Conservation (phyloP, 1,140 invertebrate species). For the Drosophila chauvacae region DNA sequence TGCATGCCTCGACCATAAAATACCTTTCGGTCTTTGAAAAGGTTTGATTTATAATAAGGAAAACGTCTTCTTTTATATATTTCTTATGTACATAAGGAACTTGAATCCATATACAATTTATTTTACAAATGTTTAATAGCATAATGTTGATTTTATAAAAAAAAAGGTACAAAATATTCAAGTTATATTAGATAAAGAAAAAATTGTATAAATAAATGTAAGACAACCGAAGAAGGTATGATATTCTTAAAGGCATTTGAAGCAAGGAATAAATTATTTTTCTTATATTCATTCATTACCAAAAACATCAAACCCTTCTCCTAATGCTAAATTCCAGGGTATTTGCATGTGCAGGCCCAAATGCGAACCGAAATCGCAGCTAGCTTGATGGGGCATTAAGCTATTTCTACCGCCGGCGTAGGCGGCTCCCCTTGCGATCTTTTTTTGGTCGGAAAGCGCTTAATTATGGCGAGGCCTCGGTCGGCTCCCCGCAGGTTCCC, state of each 20-base stretch:
- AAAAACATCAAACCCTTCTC: neutral
- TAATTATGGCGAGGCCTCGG: constrained; percentile 52
- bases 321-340: constrained; percentile 11
- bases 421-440: constrained; percentile 24
- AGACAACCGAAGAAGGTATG: neutral
- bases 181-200: neutral
- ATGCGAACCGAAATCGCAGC: constrained; percentile 39
- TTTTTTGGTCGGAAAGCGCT: constrained; percentile 43
- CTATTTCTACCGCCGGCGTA: constrained; percentile 29
- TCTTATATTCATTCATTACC: too few relatives aligned
- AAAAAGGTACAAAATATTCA: neutral
- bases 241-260: neutral
- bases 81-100: neutral
- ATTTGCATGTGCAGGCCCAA: constrained; percentile 30
- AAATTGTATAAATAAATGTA: too few relatives aligned
- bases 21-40: neutral
- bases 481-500: neutral
- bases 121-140: neutral
- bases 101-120: neutral
- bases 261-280: neutral
- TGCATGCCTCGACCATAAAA: neutral
- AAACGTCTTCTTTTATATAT: too few relatives aligned
- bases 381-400: constrained; percentile 43
- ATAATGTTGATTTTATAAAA: neutral
- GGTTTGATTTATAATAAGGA: neutral